phyloP scores from a whole-genome alignment of 2,797 vertebrate genomes.

The Rhynchotus rufescens region DNA sequence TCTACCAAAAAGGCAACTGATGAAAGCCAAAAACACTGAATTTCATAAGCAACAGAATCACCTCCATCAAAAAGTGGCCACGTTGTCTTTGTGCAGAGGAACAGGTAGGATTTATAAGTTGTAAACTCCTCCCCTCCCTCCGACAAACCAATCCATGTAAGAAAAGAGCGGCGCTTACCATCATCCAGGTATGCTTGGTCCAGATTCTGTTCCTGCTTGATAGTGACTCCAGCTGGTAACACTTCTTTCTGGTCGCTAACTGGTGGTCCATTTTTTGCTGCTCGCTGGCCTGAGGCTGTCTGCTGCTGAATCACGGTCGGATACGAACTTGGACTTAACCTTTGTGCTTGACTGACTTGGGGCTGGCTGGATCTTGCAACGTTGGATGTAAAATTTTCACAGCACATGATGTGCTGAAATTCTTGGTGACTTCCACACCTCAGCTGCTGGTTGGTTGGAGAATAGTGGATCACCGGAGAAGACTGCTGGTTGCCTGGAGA shows the following conservation, averaged over 20 bases:
- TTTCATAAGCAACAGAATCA: not conserved
- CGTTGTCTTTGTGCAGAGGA: not conserved
- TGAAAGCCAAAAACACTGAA: not conserved
- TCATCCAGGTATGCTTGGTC: conserved; percentile 99
- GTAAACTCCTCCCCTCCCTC: not conserved
- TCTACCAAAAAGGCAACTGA: not conserved
- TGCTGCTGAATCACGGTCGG: conserved; percentile 96
- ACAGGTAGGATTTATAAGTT: not conserved
- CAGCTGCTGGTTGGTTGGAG: conserved; percentile 89
- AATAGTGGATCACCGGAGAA: conserved; percentile 89
- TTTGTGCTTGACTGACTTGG: conserved; percentile 76
- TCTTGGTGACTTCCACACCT: conserved; percentile 85
- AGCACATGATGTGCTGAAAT: conserved; percentile 92
- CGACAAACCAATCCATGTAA: not conserved
- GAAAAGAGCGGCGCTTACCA: conserved; percentile 84
- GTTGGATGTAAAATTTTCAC: conserved; percentile 84
- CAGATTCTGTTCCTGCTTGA: conserved; percentile 96
- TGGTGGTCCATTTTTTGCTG: conserved; percentile 80
- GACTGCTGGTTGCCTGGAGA: conserved; percentile 78
- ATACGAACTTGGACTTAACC: conserved; percentile 84
- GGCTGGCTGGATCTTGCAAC: conserved; percentile 78
- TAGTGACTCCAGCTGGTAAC: conserved; percentile 87
- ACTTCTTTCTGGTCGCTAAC: conserved; percentile 85
- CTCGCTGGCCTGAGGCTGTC: conserved; percentile 79
- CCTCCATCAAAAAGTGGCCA: not conserved